These are phyloP conservation scores for Ctenosaura bakeri DNA, from an alignment of 2,797 vertebrate genomes.

Conservation along the genomic window DNA sequence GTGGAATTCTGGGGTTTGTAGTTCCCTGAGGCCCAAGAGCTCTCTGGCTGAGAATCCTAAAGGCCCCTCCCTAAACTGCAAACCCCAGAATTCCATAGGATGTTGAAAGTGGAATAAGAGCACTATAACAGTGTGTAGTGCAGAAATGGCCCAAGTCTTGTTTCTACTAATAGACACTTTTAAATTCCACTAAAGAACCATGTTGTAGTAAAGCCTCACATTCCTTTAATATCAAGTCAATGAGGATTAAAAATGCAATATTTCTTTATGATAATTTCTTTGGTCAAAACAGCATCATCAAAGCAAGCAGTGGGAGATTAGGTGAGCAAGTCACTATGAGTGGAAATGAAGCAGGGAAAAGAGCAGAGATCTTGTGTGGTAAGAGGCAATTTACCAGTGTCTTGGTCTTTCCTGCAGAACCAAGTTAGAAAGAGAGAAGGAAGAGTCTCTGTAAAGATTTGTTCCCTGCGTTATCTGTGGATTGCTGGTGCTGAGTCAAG, in stretches of 20 bases:
- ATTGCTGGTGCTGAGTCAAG: background rate
- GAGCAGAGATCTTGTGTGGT: background rate
- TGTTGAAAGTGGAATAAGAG: too few species aligned
- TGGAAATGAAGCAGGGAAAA: background rate
- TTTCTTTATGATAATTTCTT: background rate
- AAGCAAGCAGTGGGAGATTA: background rate
- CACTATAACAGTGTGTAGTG: too few species aligned
- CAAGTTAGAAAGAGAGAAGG: background rate
- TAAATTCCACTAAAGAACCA: background rate
- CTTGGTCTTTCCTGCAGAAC: background rate
- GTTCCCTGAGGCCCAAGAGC: too few species aligned
- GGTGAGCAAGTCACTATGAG: background rate
- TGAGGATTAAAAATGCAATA: background rate
- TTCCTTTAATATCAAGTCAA: background rate
- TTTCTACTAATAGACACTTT: background rate
- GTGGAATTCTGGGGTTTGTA: too few species aligned
- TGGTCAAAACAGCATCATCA: background rate
- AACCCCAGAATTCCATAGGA: too few species aligned
- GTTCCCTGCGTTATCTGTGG: background rate
- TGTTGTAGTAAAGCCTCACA: too few species aligned
- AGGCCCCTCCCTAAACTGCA: too few species aligned
- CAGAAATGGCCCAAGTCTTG: background rate
- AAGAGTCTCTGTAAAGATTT: background rate
- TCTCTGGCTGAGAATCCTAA: too few species aligned
- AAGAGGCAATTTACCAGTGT: background rate